Conservation (phyloP, 2,888 invertebrate species). For the Neuroscelio doddi region DNA sequence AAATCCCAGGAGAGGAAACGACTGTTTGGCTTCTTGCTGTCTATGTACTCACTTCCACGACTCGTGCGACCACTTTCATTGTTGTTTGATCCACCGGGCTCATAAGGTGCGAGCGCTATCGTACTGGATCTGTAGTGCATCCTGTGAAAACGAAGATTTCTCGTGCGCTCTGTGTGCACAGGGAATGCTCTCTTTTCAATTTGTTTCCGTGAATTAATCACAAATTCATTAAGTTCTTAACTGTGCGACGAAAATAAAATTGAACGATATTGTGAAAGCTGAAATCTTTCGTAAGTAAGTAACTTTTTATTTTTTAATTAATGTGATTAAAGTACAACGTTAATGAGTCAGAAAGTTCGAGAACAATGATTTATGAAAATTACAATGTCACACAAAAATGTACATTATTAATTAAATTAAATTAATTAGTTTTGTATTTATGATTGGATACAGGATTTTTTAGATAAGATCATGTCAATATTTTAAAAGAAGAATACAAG, state of each 20-base stretch:
- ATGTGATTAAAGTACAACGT: slow-evolving; percentile 1
- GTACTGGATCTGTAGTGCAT: slow-evolving; percentile 27
- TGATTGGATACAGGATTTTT: too few relatives aligned
- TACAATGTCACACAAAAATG: too few relatives aligned
- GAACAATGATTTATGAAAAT: too few relatives aligned
- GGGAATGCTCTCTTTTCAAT: slow-evolving; percentile 14
- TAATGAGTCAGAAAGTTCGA: too few relatives aligned
- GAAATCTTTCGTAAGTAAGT: slow-evolving; percentile 35
- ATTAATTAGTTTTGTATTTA: too few relatives aligned
- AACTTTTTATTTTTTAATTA: slow-evolving; percentile 8
- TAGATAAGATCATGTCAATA: too few relatives aligned
- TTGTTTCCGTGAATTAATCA: slow-evolving; percentile 32
- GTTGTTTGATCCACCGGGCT: slow-evolving; percentile 62
- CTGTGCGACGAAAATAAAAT: slow-evolving; percentile 8
- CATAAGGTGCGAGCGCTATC: slow-evolving; percentile 53
- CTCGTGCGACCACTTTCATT: slow-evolving; percentile 67
- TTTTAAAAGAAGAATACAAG: too few relatives aligned
- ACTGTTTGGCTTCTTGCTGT: slow-evolving; percentile 36
- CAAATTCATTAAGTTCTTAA: neutral
- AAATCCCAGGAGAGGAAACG: slow-evolving; percentile 41
- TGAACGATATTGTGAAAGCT: slow-evolving; percentile 31
- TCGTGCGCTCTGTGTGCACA: slow-evolving; percentile 20
- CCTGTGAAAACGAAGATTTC: slow-evolving; percentile 39
- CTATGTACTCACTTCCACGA: slow-evolving; percentile 46
- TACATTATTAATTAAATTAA: too few relatives aligned